Evolutionary conservation across 2,113 vertebrate species (phyloP).

Genomic region (Nansenia antarctica): DNA sequence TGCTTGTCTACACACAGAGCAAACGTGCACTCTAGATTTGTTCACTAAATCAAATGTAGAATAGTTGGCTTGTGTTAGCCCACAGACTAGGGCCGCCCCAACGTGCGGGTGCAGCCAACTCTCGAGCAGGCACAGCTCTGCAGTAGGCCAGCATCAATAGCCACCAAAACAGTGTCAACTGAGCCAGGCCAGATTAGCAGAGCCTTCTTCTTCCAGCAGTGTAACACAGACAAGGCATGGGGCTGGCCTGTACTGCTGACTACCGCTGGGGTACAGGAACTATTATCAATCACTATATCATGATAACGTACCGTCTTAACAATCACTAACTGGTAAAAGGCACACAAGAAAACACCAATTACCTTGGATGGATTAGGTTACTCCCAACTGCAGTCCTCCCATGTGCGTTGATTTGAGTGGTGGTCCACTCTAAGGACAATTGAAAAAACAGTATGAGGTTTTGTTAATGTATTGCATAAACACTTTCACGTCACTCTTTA

Average conservation of each 20-base stretch:
- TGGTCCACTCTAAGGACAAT: not conserved
- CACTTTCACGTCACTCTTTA: too few relatives aligned
- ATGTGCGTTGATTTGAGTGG: not conserved
- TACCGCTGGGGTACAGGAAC: conserved; percentile 56
- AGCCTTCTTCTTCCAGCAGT: conserved; percentile 71
- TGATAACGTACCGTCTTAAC: not conserved
- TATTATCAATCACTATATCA: too few relatives aligned
- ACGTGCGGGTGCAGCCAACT: conserved; percentile 58
- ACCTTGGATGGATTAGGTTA: not conserved
- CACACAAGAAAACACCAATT: not conserved
- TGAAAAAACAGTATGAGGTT: not conserved
- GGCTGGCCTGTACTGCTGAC: conserved; percentile 69
- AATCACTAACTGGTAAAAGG: too few relatives aligned
- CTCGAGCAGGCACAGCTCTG: conserved; percentile 58
- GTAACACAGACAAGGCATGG: conserved; percentile 74
- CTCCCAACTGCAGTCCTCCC: not conserved
- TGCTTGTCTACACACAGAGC: not conserved
- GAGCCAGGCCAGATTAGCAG: conserved; percentile 29
- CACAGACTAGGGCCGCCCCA: conserved; percentile 65
- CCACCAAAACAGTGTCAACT: conserved; percentile 68
- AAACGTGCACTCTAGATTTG: conserved; percentile 21
- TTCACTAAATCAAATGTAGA: too few relatives aligned
- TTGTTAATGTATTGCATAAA: not conserved
- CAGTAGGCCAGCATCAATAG: conserved; percentile 35
- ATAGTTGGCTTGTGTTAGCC: too few relatives aligned